Evolutionary conservation across 2,888 invertebrate species (phyloP).

Genomic region (Colletes collaris): DNA sequence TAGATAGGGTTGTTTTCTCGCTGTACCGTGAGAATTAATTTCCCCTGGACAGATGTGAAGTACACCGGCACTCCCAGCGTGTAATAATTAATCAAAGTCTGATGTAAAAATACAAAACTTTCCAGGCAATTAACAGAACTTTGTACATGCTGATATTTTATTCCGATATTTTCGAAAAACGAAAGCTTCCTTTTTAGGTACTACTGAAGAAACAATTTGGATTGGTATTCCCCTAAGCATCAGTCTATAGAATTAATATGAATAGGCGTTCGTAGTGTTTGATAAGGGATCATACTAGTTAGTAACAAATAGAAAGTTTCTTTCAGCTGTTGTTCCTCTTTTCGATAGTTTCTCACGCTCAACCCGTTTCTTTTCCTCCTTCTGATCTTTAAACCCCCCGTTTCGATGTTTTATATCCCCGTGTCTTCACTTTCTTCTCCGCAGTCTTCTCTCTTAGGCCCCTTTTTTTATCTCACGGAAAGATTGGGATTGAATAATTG

Average conservation of each 20-base stretch:
- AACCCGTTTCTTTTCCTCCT: not conserved
- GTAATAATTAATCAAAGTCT: not conserved
- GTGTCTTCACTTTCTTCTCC: not conserved
- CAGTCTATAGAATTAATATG: no score
- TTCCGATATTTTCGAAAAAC: not conserved
- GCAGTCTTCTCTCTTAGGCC: not conserved
- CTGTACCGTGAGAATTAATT: not conserved
- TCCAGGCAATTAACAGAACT: no score
- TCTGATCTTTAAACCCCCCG: not conserved
- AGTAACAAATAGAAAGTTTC: not conserved
- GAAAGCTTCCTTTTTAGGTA: not conserved
- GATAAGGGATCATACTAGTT: no score
- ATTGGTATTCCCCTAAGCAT: no score
- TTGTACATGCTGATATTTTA: not conserved
- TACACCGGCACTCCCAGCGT: no score
- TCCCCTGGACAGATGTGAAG: no score
- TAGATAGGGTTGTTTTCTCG: no score
- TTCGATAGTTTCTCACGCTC: not conserved
- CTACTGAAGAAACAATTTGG: no score
- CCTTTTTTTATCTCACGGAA: conserved; percentile 6
- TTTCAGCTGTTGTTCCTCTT: not conserved
- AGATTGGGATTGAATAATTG: conserved; percentile 44
- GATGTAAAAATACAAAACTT: no score
- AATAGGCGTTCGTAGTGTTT: no score
- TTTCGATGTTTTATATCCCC: not conserved